phyloP scores from a whole-genome alignment of 2,113 vertebrate genomes.

The Bubo bubo region DNA sequence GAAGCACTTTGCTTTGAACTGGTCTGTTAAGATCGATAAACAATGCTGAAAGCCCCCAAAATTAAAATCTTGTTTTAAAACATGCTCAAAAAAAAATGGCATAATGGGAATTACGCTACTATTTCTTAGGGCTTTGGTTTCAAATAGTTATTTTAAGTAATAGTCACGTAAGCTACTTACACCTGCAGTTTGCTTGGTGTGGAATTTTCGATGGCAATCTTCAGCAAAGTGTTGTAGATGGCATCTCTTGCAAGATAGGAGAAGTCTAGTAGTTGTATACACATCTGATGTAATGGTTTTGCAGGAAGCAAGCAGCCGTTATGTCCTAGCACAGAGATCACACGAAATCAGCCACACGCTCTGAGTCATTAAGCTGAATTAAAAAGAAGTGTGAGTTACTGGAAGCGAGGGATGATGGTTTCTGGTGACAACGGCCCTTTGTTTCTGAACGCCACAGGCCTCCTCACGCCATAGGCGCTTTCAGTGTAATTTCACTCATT shows the following conservation, averaged over 20 bases:
- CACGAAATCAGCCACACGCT: background rate
- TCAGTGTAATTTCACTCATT: background rate
- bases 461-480: background rate
- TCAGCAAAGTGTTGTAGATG: slow-evolving; percentile 85
- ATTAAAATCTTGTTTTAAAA: background rate
- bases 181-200: slow-evolving; percentile 83
- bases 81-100: background rate
- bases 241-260: slow-evolving; percentile 80
- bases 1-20: background rate
- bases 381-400: background rate
- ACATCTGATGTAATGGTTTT: slow-evolving; percentile 73
- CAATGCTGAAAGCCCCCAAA: rapidly evolving
- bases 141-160: background rate
- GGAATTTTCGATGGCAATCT: slow-evolving; percentile 70
- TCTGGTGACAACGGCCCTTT: background rate
- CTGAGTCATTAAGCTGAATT: background rate
- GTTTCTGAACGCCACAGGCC: background rate
- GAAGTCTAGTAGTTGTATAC: slow-evolving; percentile 83
- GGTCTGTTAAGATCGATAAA: background rate
- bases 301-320: slow-evolving; percentile 82
- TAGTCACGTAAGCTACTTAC: slow-evolving; percentile 65
- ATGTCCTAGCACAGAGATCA: slow-evolving; percentile 74
- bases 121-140: background rate
- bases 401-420: background rate
- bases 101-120: background rate